Conservation (phyloP, 2,113 vertebrate genomes). For the Dipodomys merriami region DNA sequence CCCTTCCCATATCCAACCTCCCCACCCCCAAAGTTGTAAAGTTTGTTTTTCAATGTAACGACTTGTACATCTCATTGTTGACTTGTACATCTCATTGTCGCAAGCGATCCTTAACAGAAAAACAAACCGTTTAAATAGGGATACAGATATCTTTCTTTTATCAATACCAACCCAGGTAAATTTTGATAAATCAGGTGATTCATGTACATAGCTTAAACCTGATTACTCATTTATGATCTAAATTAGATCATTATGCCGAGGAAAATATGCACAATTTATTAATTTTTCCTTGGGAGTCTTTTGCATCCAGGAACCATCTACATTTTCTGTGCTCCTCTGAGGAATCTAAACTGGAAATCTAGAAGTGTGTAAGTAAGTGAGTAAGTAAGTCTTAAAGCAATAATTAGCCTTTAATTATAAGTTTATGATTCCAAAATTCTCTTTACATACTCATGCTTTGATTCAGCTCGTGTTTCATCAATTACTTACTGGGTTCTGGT, state of each 20-base stretch:
- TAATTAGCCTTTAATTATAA: not conserved
- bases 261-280: not conserved
- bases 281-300: not conserved
- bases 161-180: not conserved
- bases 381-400: not conserved
- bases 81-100: too few species aligned
- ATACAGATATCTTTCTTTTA: not conserved
- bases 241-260: not conserved
- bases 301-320: not conserved
- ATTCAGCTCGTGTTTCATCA: not conserved
- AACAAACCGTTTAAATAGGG: too few species aligned
- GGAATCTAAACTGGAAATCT: too few species aligned
- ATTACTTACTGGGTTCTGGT: not conserved
- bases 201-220: conserved; percentile 21
- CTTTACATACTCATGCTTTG: not conserved
- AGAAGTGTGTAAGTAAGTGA: too few species aligned
- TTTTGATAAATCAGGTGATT: not conserved
- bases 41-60: too few species aligned
- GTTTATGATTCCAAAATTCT: not conserved
- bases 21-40: too few species aligned
- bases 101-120: too few species aligned
- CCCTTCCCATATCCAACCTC: too few species aligned
- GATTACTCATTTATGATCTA: not conserved
- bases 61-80: too few species aligned
- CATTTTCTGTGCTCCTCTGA: not conserved